Conservation (phyloP, 2,888 invertebrate species). For the Aphidoletes aphidimyza region DNA sequence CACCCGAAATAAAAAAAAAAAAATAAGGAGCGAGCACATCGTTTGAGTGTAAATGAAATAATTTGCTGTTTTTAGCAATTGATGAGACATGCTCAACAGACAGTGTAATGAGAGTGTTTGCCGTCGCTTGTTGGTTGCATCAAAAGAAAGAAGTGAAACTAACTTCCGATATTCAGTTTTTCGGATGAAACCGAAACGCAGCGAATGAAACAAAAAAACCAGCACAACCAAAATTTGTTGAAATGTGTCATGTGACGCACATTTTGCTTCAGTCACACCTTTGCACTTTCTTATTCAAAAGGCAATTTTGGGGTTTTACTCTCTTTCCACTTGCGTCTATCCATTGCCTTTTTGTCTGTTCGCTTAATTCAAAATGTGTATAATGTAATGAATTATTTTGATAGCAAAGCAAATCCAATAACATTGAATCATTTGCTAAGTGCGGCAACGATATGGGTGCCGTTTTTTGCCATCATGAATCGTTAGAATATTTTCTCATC, state of each 20-base stretch:
- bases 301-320: too few relatives aligned
- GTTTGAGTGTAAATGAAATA: background rate
- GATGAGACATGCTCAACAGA: background rate
- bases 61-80: background rate
- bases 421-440: background rate
- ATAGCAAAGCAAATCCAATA: slow-evolving; percentile 32
- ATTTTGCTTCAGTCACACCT: background rate
- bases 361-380: slow-evolving; percentile 2
- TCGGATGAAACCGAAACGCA: background rate
- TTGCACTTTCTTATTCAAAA: background rate
- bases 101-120: too few relatives aligned
- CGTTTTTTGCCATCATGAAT: too few relatives aligned
- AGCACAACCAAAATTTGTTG: background rate
- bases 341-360: too few relatives aligned
- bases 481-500: too few relatives aligned
- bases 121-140: background rate
- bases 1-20: background rate
- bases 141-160: background rate
- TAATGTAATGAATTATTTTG: slow-evolving; percentile 47
- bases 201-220: background rate
- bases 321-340: too few relatives aligned
- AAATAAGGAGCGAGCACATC: background rate
- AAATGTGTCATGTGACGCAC: background rate
- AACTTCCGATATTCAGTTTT: background rate
- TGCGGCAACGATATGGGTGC: too few relatives aligned